These are phyloP conservation scores for Phorcus lineatus DNA, from an alignment of 2,888 invertebrate genomes.

Conservation along the genomic window DNA sequence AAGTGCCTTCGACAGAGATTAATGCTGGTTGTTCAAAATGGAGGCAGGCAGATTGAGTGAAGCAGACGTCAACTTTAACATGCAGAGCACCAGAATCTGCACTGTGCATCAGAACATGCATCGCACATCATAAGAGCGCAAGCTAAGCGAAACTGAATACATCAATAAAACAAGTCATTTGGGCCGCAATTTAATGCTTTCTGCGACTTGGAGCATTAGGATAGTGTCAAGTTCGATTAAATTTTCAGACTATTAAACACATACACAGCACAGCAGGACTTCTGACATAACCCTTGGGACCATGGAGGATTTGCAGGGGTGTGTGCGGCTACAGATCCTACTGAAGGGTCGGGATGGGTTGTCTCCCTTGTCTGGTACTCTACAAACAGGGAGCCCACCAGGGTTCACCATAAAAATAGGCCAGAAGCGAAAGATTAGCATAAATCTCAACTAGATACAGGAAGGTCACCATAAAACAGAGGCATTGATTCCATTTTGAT, in stretches of 20 bases:
- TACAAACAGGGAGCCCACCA: no score
- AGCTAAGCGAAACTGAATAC: background rate
- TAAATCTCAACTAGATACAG: no score
- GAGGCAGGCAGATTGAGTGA: background rate
- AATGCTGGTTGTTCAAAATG: background rate
- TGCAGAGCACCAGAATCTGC: background rate
- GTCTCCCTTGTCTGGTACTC: no score
- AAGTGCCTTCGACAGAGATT: background rate
- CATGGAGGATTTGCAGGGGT: no score
- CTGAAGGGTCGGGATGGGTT: no score
- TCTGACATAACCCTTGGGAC: background rate
- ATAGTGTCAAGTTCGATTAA: conserved; percentile 7
- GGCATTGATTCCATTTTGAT: no score
- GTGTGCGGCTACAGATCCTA: no score
- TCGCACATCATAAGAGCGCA: background rate
- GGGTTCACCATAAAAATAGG: no score
- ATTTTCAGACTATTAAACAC: conserved; percentile 11
- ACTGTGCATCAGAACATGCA: background rate
- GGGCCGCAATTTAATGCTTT: background rate
- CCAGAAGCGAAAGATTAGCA: no score
- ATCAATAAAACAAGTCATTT: conserved; percentile 11
- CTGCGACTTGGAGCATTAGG: conserved; percentile 10
- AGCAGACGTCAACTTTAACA: background rate
- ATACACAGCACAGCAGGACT: background rate
- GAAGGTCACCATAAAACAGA: no score